A percentile compares a stretch with the other conserved stretches of the same genome.
Conservation (phyloP, 2,888 invertebrate genomes). For the Idaea aversata region DNA sequence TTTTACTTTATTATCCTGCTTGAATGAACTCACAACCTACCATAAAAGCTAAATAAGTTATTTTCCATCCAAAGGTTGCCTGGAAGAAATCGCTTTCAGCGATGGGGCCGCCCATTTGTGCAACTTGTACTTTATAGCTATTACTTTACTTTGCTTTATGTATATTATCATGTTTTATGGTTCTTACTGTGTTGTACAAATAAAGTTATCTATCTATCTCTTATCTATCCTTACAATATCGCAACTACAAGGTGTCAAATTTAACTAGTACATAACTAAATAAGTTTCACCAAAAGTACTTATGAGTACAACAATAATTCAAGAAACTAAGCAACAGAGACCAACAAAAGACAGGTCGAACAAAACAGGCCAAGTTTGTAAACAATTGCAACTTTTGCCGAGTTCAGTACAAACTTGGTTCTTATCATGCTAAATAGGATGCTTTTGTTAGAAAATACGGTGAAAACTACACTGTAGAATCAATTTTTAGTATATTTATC, state of each 20-base stretch:
- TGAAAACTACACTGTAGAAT: not conserved
- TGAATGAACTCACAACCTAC: too few relatives aligned
- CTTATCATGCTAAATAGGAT: not conserved
- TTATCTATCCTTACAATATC: not conserved
- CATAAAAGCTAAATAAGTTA: too few relatives aligned
- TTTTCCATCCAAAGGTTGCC: too few relatives aligned
- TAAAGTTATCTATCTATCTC: too few relatives aligned
- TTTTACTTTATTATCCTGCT: too few relatives aligned
- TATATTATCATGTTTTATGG: too few relatives aligned
- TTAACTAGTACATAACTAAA: not conserved
- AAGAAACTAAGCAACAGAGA: conserved; percentile 1
- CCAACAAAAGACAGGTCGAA: not conserved
- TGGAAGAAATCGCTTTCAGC: too few relatives aligned
- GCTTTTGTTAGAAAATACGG: not conserved
- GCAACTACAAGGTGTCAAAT: not conserved
- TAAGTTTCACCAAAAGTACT: not conserved
- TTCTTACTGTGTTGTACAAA: too few relatives aligned
- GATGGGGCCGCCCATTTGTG: too few relatives aligned
- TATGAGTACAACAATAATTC: not conserved
- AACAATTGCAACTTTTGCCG: not conserved
- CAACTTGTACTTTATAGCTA: too few relatives aligned
- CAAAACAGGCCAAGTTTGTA: not conserved
- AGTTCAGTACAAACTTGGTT: not conserved
- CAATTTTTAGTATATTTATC: not conserved
- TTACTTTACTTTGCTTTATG: too few relatives aligned